Conservation (phyloP, 1,140 invertebrate genomes). For the Pseudomyrmex dendroicus region DNA sequence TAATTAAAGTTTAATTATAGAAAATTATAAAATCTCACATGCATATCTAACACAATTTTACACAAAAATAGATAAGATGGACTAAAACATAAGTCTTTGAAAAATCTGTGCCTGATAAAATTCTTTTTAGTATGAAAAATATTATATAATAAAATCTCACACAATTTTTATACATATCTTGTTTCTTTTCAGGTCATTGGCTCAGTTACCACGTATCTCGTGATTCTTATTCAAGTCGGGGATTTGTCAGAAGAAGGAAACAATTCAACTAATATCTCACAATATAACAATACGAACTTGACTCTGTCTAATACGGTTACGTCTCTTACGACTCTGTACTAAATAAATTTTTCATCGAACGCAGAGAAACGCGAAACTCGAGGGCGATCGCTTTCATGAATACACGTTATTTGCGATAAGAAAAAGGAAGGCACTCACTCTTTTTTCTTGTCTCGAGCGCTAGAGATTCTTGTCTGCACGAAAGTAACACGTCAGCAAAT, state of each 20-base stretch:
- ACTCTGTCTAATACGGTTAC: background rate
- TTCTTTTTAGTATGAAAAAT: no score
- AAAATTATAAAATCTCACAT: background rate
- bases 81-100: no score
- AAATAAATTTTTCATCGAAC: constrained; percentile 7
- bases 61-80: no score
- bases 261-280: background rate
- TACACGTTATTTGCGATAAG: background rate
- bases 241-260: background rate
- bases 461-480: background rate
- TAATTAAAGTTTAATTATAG: background rate
- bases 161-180: background rate
- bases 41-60: background rate
- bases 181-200: constrained; percentile 86
- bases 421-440: background rate
- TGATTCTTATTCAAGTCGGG: constrained; percentile 69
- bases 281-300: background rate
- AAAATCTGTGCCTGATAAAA: no score
- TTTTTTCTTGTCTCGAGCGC: background rate
- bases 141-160: background rate
- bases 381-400: background rate
- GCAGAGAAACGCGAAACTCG: background rate
- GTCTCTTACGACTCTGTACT: constrained; percentile 4
- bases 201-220: constrained; percentile 88
- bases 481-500: constrained; percentile 10